Base-by-base conservation (phyloP, 2,797 vertebrate genomes). In the Danio choprae region DNA sequence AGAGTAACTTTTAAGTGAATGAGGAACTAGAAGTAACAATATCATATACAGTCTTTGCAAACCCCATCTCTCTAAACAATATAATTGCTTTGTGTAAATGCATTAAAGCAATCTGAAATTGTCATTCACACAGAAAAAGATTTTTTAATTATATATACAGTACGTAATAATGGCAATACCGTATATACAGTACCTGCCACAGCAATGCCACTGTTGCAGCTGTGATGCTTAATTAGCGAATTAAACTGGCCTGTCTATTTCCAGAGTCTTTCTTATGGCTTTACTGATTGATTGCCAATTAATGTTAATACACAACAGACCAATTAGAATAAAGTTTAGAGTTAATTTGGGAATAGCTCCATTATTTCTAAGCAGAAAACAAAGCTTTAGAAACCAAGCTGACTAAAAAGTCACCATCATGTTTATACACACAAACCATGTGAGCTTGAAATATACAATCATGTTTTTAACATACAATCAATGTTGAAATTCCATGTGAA, bases 1-100 rank as follows among this genome's bases (percentile, higher is more conserved):
- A 6, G 13, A 43, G 18, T 43, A 40, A 56, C 50, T 55, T 67
- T 67, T 36, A 67, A 67, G 38, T 55, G 48, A 77, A 53, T 55
- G 40, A 55, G 18, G 38, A 65, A 76, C 48, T 16, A 18, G 20
- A 44, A 13, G 48, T 36, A 50, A n/a, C 51, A 18, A 69, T 69
- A 65, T n/a, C n/a, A 50, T 38, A 51, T 38, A 4, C 22, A 50
- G 22, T 50, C 48, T 29, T 13, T 36, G 11, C 1, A 59, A 59
- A 29, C 22, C 13, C 22, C 11, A 29, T 6, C 29, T 20, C 20
- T 36, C 36, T 36, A 12, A 59, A 29, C 56, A 13, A 7, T 3
- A 36, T 59, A 59, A 36, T 59, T 22, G 13, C 22, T 59, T 59
- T 59, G 56, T 29, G 15, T 59, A 59, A 59, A 59, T 59, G 22